Evolutionary conservation across 2,113 vertebrate genomes (phyloP).

Genomic region (Mesocricetus auratus): DNA sequence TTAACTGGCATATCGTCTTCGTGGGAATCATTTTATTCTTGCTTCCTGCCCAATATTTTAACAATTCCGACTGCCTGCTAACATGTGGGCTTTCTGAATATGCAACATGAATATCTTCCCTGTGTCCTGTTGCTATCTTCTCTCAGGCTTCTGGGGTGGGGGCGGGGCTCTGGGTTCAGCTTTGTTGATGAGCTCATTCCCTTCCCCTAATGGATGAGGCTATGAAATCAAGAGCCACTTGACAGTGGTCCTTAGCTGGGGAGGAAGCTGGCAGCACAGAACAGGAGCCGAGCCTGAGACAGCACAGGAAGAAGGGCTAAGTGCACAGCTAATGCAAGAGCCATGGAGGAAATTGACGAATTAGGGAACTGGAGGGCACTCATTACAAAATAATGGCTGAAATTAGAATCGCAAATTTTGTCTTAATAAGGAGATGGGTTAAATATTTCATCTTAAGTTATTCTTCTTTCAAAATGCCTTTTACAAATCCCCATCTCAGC

Average conservation of each 20-base stretch:
- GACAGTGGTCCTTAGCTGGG: neutral
- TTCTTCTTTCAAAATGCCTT: conserved; percentile 66
- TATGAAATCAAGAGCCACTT: neutral
- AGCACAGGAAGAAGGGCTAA: neutral
- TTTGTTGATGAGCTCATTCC: conserved; percentile 31
- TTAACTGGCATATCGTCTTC: neutral
- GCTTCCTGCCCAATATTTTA: neutral
- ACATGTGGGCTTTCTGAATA: neutral
- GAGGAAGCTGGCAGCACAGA: conserved; percentile 5
- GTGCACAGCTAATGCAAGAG: neutral
- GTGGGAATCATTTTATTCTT: neutral
- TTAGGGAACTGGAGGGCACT: conserved; percentile 58
- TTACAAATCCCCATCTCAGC: conserved; percentile 7
- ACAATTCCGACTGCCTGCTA: neutral
- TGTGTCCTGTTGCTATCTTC: rapidly evolving
- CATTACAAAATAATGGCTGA: conserved; percentile 52
- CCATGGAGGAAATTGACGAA: neutral
- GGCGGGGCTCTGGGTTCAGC: neutral
- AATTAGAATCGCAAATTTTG: conserved; percentile 69
- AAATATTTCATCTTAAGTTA: conserved; percentile 68
- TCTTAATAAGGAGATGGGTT: conserved; percentile 61
- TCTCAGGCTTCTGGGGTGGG: neutral
- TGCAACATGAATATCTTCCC: neutral
- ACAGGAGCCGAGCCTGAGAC: neutral
- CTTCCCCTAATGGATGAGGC: neutral